Evolutionary conservation across 2,888 invertebrate genomes (phyloP).

Genomic region (Dysmachus trigonus): DNA sequence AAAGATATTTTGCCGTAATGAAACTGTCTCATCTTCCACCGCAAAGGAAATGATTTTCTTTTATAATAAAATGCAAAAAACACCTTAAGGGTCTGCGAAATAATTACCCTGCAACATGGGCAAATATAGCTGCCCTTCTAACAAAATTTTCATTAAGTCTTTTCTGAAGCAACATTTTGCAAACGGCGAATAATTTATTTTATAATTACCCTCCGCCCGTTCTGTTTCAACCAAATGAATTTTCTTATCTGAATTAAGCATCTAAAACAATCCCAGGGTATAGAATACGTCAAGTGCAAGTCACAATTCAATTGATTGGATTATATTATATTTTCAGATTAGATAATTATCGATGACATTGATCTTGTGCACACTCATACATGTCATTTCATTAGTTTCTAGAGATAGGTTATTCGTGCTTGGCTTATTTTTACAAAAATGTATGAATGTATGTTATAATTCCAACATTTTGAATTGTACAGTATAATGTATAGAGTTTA

Average conservation of each 20-base stretch:
- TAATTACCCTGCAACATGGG: constrained; percentile 5
- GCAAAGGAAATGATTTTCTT: background rate
- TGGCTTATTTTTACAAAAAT: no score
- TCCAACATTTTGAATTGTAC: no score
- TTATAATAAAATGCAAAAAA: constrained; percentile 18
- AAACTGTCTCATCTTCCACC: constrained; percentile 17
- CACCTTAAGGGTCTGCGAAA: background rate
- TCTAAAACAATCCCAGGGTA: no score
- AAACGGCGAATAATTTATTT: background rate
- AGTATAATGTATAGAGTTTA: no score
- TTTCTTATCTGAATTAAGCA: background rate
- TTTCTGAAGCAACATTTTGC: background rate
- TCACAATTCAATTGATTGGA: no score
- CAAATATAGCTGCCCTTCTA: background rate
- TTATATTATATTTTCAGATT: no score
- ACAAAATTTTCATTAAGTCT: background rate
- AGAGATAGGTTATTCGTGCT: no score
- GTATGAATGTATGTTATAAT: no score
- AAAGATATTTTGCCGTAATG: background rate
- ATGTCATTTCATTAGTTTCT: no score
- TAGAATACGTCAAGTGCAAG: background rate
- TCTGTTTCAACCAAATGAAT: background rate
- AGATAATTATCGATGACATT: no score
- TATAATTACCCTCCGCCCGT: background rate
- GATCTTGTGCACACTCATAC: no score